phyloP scores from a whole-genome alignment of 2,113 vertebrate species.

The Indicator maculatus region DNA sequence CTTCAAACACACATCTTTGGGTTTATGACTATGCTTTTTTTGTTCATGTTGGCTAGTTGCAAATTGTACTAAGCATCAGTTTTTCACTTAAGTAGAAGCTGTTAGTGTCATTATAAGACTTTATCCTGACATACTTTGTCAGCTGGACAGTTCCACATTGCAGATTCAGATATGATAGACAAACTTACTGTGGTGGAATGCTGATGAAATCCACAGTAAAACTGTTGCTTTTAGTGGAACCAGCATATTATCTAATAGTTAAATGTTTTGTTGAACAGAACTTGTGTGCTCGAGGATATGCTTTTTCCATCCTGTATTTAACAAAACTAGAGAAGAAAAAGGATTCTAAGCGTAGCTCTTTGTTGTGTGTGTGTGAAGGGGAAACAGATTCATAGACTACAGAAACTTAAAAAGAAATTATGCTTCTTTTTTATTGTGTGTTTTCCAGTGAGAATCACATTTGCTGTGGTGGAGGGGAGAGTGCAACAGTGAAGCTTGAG shows the following conservation, averaged over 20 bases:
- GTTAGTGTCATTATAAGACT: background rate
- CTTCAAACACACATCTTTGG: background rate
- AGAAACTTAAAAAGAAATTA: background rate
- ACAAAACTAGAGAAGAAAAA: background rate
- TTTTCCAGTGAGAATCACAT: background rate
- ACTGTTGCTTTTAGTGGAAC: background rate
- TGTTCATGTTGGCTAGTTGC: background rate
- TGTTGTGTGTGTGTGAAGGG: background rate
- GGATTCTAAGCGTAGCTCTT: background rate
- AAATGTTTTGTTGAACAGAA: background rate
- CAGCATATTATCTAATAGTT: background rate
- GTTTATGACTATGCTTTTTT: background rate
- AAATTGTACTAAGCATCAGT: background rate
- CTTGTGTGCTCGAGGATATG: background rate
- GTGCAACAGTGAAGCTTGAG: background rate
- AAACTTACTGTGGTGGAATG: background rate
- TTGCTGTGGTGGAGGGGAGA: fast-evolving
- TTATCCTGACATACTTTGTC: background rate
- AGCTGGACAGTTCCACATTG: background rate
- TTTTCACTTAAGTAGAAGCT: background rate
- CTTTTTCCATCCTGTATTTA: background rate
- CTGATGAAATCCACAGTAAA: background rate
- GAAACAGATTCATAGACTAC: background rate
- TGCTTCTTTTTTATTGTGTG: background rate
- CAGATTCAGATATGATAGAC: background rate